Percentiles rank a stretch among this genome's conserved stretches.
Conservation (phyloP, 2,797 vertebrate species). For the Enteromius paludinosus region DNA sequence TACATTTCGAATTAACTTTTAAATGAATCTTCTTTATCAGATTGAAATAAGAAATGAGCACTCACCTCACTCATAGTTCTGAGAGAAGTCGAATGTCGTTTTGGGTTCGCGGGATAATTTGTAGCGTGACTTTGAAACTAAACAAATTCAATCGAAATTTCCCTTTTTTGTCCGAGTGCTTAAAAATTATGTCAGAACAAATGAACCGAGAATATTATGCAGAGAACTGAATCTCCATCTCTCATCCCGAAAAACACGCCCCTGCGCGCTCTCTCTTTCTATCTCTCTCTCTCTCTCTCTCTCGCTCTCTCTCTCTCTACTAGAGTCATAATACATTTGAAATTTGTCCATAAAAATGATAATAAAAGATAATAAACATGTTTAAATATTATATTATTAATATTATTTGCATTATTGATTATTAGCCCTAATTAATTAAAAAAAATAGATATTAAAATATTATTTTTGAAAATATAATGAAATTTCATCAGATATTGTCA, state of each 20-base stretch:
- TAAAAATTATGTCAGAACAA: slow-evolving; percentile 29
- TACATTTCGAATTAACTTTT: not conserved
- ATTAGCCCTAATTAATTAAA: not conserved
- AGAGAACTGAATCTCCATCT: slow-evolving; percentile 18
- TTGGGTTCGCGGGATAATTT: not conserved
- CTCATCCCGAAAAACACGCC: slow-evolving; percentile 39
- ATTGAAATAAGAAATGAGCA: not conserved
- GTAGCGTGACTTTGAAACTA: not conserved
- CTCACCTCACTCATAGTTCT: slow-evolving; percentile 54
- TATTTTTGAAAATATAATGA: not conserved
- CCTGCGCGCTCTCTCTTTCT: slow-evolving; percentile 9
- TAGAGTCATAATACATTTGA: not conserved
- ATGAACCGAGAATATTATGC: slow-evolving; percentile 19
- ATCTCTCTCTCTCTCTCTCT: slow-evolving; percentile 32
- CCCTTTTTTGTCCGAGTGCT: not conserved
- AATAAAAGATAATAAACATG: too few relatives aligned
- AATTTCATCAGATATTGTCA: not conserved
- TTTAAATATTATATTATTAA: not conserved
- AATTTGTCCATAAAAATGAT: too few relatives aligned
- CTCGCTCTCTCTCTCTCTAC: slow-evolving; percentile 36
- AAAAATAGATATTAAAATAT: not conserved
- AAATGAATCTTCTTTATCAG: not conserved
- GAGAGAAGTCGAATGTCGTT: not conserved
- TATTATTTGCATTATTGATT: not conserved
- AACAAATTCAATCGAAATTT: not conserved